Evolutionary conservation across 1,140 invertebrate genomes (phyloP).

Genomic region (Acromyrmex heyeri): DNA sequence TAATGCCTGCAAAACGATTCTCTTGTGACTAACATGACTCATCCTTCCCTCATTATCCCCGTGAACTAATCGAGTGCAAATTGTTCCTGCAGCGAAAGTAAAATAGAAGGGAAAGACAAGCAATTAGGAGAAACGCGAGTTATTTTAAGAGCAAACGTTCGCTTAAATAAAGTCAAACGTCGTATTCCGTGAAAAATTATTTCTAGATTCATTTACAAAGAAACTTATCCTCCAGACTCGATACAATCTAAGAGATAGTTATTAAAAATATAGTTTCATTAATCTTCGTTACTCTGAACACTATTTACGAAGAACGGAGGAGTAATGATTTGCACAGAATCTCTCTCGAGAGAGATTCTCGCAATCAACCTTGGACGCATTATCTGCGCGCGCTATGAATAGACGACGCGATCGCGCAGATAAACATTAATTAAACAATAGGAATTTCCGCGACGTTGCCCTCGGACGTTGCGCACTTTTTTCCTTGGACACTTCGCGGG

Average conservation of each 20-base stretch:
- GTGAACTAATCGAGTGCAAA: constrained; percentile 1
- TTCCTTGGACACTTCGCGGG: not conserved
- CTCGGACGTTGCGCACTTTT: not conserved
- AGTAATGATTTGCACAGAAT: not conserved
- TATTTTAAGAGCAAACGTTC: not conserved
- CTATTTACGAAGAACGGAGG: not conserved
- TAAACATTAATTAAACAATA: constrained; percentile 24
- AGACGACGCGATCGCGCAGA: not conserved
- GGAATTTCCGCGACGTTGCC: not conserved
- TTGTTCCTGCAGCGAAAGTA: not conserved
- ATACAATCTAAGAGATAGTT: not conserved
- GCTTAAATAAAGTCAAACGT: not conserved
- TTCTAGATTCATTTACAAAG: not conserved
- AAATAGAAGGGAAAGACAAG: not conserved
- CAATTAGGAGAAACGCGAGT: constrained; percentile 13
- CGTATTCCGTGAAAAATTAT: not conserved
- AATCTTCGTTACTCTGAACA: not conserved
- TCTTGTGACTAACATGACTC: not conserved
- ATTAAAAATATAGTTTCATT: not conserved
- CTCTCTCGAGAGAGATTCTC: constrained; percentile 21
- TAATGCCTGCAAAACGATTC: not conserved
- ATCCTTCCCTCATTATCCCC: not conserved
- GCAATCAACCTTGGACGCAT: constrained; percentile 26
- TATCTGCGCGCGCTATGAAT: constrained; percentile 4
- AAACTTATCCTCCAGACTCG: too few relatives aligned